Base-by-base conservation (phyloP, 2,113 vertebrate species). In the Glaucidium brasilianum region DNA sequence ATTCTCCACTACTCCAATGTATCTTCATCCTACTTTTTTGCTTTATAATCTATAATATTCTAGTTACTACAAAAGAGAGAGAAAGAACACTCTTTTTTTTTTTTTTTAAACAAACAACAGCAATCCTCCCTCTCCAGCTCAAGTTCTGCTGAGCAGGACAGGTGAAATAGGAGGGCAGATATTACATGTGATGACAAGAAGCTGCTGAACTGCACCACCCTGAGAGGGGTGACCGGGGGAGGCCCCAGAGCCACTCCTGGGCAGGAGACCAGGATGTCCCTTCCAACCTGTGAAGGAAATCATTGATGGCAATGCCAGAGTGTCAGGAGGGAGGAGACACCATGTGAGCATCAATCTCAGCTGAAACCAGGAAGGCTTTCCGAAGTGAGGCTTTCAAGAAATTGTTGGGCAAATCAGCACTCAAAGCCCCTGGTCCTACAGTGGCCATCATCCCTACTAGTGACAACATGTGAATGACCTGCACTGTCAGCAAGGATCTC, bases 1-100 rank as follows among this genome's bases (percentile, higher is more conserved):
- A 74, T 77, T 63, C 45, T 49, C 32, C n/a, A 10, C 30, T 30
- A 18, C 15, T 63, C 25, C 16, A 20, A 20, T 18, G 3, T 27
- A 74, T n/a, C 41, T 79, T 71, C 55, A 63, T 10, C 64, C 8
- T 49, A 11, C 7, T 23, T 66, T 79, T 68, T 34, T 64, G 8
- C 23, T 41, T 77, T 49, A 7, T 6, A n/a, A 50, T 79, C 20
- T 62, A 4, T 41, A 5, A 43, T 62, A 34, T 72, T 83, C 8
- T 34, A 78, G 56, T 53, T 74, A 23, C 9, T 32, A 47, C 26
- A 41, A 72, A 34, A 53, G 4, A 53, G 13, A 45, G 6, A 39
- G 22, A 11, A 20, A 66, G 62, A 35, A 0, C 0, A 2, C 3
- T 21, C 0, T 0, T 1, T 27, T 47, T 43, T 53, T 79, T 20